Percentiles rank a stretch among this genome's conserved stretches.
Evolutionary conservation across 2,888 invertebrate genomes (phyloP).

Genomic region (Uloborus plumipes): DNA sequence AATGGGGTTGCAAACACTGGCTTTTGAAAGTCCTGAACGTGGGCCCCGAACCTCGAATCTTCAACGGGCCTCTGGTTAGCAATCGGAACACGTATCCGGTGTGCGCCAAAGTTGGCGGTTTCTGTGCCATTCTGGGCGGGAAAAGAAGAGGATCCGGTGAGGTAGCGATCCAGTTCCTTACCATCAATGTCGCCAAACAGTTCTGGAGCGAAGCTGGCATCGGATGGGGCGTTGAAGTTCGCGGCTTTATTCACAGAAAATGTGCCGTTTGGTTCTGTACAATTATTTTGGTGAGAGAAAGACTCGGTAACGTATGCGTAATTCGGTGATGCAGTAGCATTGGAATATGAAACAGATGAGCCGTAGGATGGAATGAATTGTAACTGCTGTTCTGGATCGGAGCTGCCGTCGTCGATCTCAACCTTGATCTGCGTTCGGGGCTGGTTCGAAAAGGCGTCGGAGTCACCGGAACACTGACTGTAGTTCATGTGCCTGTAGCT

Average conservation of each 20-base stretch:
- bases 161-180: slow-evolving; percentile 53
- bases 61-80: background rate
- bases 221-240: slow-evolving; percentile 19
- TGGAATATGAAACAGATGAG: slow-evolving; percentile 27
- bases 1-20: slow-evolving; percentile 27
- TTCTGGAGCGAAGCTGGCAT: slow-evolving; percentile 42
- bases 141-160: slow-evolving; percentile 27
- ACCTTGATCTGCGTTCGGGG: slow-evolving; percentile 34
- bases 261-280: slow-evolving; percentile 9
- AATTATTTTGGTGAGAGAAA: slow-evolving; percentile 21
- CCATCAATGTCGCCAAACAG: slow-evolving; percentile 56
- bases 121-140: background rate
- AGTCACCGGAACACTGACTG: slow-evolving; percentile 14
- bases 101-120: too few species aligned
- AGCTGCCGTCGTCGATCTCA: slow-evolving; percentile 39
- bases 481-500: slow-evolving; percentile 44
- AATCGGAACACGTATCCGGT: too few species aligned
- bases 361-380: slow-evolving; percentile 44
- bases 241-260: slow-evolving; percentile 1
- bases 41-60: slow-evolving; percentile 13
- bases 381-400: slow-evolving; percentile 38
- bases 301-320: slow-evolving; percentile 1
- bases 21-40: slow-evolving; percentile 36
- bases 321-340: slow-evolving; percentile 1
- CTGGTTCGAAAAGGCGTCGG: background rate